Percentiles rank a stretch among this genome's conserved stretches.
Conservation (phyloP, 2,797 vertebrate genomes). For the Australoheros facetus region DNA sequence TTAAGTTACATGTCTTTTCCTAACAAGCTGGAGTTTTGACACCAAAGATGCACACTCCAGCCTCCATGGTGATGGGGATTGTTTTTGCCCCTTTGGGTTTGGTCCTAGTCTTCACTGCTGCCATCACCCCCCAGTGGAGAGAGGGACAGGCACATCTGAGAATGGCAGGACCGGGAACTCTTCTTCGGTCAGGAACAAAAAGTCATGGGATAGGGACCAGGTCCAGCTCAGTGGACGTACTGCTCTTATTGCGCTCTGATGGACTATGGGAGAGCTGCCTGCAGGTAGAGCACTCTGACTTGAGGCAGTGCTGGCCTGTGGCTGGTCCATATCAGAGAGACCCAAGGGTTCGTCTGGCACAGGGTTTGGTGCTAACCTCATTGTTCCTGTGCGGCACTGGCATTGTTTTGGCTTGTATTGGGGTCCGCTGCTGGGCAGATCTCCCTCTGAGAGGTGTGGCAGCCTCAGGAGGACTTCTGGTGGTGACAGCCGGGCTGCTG, state of each 20-base stretch:
- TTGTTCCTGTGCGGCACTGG: conserved; percentile 81
- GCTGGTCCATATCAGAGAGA: conserved; percentile 77
- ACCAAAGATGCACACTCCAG: conserved; percentile 78
- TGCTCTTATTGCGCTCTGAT: conserved; percentile 79
- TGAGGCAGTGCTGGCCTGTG: conserved; percentile 83
- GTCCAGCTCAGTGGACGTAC: conserved; percentile 44
- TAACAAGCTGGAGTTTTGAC: background rate
- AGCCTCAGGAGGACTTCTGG: conserved; percentile 78
- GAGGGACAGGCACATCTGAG: conserved; percentile 77
- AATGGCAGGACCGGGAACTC: conserved; percentile 45
- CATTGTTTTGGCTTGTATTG: conserved; percentile 81
- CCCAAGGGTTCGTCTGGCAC: conserved; percentile 70
- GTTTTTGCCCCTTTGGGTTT: conserved; percentile 83
- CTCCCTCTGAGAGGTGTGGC: conserved; percentile 79
- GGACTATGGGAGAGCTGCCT: conserved; percentile 85
- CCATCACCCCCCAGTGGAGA: conserved; percentile 85
- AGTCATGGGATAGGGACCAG: conserved; percentile 47
- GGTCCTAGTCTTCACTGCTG: conserved; percentile 83
- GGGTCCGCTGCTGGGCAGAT: conserved; percentile 83
- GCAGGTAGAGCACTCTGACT: conserved; percentile 79
- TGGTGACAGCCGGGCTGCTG: conserved; percentile 77
- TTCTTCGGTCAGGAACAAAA: conserved; percentile 51
- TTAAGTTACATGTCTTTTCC: background rate
- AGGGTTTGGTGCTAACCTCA: conserved; percentile 79
- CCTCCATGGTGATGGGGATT: conserved; percentile 83